A percentile compares a stretch with the other conserved stretches of the same genome.
phyloP scores from a whole-genome alignment of 2,113 vertebrate species.

The Mastomys natalensis region DNA sequence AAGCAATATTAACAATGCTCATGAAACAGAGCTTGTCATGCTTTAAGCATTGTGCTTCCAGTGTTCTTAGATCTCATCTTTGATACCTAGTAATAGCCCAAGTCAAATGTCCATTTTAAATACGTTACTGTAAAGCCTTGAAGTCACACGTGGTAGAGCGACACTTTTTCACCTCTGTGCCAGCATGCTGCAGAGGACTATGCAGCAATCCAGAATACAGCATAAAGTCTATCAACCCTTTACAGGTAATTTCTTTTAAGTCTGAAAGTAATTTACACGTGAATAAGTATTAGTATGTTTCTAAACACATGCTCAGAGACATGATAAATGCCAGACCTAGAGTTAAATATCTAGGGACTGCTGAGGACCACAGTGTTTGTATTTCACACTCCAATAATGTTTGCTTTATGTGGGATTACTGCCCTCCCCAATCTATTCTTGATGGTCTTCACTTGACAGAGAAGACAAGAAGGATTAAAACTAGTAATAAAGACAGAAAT shows the following conservation, averaged over 20 bases:
- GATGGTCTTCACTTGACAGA: background rate
- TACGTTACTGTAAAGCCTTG: background rate
- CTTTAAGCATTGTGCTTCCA: background rate
- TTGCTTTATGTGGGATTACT: background rate
- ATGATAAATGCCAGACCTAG: background rate
- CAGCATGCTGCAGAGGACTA: background rate
- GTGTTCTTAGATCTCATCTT: background rate
- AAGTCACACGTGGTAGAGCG: background rate
- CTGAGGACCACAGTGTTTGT: background rate
- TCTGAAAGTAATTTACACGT: background rate
- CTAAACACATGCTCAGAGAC: background rate
- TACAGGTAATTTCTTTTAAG: background rate
- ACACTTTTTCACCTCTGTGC: accelerated
- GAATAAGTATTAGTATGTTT: background rate
- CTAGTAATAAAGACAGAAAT: background rate
- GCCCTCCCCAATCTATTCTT: background rate
- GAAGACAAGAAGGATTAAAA: conserved; percentile 1
- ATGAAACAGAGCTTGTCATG: background rate
- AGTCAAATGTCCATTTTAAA: background rate
- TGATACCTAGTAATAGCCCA: background rate
- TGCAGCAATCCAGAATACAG: background rate
- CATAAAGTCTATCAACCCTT: background rate
- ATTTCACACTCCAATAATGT: background rate
- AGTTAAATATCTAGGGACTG: background rate
- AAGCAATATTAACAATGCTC: background rate